These are phyloP conservation scores for Hybognathus amarus DNA, from an alignment of 2,797 vertebrate species.

Conservation along the genomic window DNA sequence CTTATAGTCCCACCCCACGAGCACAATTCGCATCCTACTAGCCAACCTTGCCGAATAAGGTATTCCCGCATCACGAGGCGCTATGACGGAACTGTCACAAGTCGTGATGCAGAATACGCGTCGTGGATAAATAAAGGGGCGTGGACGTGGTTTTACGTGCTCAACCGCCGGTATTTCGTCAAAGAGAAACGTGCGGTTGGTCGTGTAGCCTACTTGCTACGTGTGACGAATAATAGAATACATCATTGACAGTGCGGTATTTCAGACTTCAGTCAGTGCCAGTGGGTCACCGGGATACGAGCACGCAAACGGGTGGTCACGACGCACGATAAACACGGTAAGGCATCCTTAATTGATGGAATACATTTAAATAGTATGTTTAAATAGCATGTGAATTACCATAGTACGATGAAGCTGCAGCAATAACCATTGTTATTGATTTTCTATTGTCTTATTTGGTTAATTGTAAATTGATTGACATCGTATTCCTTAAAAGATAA, in stretches of 20 bases:
- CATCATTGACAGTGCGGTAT: neutral
- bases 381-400: neutral
- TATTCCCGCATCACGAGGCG: slow-evolving; percentile 35
- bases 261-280: slow-evolving; percentile 8
- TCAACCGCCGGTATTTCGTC: slow-evolving; percentile 29
- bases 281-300: slow-evolving; percentile 23
- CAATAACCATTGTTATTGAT: too few species aligned
- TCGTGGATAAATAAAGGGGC: slow-evolving; percentile 43
- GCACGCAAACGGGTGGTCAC: slow-evolving; percentile 46
- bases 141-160: slow-evolving; percentile 43
- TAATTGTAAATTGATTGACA: neutral
- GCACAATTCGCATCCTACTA: neutral
- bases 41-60: neutral
- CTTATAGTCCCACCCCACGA: slow-evolving; percentile 57
- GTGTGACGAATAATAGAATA: slow-evolving; percentile 27
- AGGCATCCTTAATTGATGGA: neutral
- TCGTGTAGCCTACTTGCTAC: slow-evolving; percentile 49
- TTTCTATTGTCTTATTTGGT: neutral
- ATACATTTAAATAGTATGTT: neutral
- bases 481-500: neutral
- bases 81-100: slow-evolving; percentile 51
- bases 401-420: neutral
- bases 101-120: slow-evolving; percentile 57
- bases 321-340: slow-evolving; percentile 55
- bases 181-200: slow-evolving; percentile 66